Evolutionary conservation across 2,113 vertebrate species (phyloP), one percentile per base, ranked within the genome.

Genomic region (Mormoops blainvillei): DNA sequence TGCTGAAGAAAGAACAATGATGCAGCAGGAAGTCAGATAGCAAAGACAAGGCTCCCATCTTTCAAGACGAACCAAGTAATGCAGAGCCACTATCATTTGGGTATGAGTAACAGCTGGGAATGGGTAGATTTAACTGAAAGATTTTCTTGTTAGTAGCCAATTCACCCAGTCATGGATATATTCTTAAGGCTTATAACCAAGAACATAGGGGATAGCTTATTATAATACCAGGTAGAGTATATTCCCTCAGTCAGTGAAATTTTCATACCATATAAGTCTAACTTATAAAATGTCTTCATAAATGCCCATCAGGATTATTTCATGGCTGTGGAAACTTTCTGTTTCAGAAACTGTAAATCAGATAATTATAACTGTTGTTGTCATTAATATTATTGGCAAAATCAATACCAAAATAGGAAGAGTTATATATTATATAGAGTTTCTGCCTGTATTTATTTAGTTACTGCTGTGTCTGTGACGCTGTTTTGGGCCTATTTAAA

Each of bases 1-100:
- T 81, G 54, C 85, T 89, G 83, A 97, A 96, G 89, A 97, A 92
- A 97, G 94, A 96, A 73, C 71, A 91, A 16, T 78, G 92, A 88
- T 67, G n/a, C 54, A 94, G 74, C 52, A 95, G 71, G 52, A 88
- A 96, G 85, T 86, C n/a, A 77, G 41, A 36, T 43, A 67, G 65
- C 63, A 89, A 94, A 94, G 28, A 76, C 1, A 31, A 58, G 89
- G 38, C 63, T 33, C 52, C 8, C 16, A 26, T 28, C 31, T 92
- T 76, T 67, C 61, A 71, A 86, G 70, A 78, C 38, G 18, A 94
- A 67, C 26, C 38, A 52, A 86, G 50, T 48, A 45, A 63, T 24
- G 68, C 36, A 87, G 41, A 86, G 28, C 4, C 5, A 14, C 61
- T 65, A 61, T 12, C 28, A 28, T 43, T 22, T 58, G 43, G 50